These are phyloP conservation scores for Atta colombica DNA, from an alignment of 1,140 invertebrate genomes.

Conservation along the genomic window DNA sequence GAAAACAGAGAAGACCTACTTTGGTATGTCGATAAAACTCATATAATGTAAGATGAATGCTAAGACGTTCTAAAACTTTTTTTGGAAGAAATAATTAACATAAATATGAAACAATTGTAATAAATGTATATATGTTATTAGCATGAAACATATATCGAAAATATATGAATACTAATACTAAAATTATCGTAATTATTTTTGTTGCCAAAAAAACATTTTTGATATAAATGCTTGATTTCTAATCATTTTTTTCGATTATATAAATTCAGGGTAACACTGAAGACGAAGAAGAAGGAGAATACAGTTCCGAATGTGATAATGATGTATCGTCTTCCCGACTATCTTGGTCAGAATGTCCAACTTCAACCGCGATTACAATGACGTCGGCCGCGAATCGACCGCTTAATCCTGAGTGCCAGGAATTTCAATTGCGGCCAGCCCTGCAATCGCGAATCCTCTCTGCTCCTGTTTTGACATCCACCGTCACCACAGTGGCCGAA, in stretches of 20 bases:
- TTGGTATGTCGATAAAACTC: conserved; percentile 72
- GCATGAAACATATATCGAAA: no score
- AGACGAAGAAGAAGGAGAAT: conserved; percentile 81
- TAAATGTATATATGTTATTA: background rate
- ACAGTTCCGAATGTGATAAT: conserved; percentile 82
- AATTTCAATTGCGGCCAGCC: conserved; percentile 79
- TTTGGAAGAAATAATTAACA: conserved; percentile 11
- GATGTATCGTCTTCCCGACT: conserved; percentile 70
- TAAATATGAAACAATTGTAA: background rate
- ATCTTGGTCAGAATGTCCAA: conserved; percentile 64
- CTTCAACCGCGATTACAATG: conserved; percentile 45
- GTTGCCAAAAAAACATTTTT: background rate
- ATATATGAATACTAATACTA: no score
- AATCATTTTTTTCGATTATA: conserved; percentile 10
- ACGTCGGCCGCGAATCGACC: conserved; percentile 74
- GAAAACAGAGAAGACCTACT: conserved; percentile 80
- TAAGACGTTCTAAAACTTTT: background rate
- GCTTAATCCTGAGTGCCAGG: conserved; percentile 85
- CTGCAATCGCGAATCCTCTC: conserved; percentile 34
- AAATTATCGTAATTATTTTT: background rate
- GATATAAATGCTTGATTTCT: no score
- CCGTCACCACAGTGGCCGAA: background rate
- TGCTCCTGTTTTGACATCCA: conserved; percentile 4
- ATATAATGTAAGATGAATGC: background rate
- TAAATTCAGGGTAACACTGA: conserved; percentile 77